These are phyloP conservation scores for Lepus oiostolus DNA, from an alignment of 2,797 vertebrate genomes.

Conservation along the genomic window DNA sequence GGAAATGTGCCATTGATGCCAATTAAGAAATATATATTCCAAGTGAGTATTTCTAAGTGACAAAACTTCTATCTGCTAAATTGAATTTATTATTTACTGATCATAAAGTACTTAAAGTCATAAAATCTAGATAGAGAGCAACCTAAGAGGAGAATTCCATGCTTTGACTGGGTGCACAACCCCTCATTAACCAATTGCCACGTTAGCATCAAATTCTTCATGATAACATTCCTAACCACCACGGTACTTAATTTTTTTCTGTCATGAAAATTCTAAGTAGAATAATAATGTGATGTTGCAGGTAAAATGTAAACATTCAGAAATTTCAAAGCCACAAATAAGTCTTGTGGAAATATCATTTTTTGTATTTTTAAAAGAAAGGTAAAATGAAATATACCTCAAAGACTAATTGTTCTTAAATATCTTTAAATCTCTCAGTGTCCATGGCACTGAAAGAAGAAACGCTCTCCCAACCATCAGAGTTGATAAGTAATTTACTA, in stretches of 20 bases:
- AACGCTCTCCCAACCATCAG: constrained; percentile 79
- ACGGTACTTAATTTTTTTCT: constrained; percentile 58
- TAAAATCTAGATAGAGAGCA: constrained; percentile 81
- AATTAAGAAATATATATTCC: constrained; percentile 92
- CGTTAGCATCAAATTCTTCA: constrained; percentile 56
- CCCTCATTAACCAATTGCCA: constrained; percentile 73
- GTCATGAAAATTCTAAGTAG: constrained; percentile 68
- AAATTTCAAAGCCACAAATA: constrained; percentile 73
- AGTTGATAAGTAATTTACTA: constrained; percentile 78
- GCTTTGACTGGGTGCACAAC: constrained; percentile 81
- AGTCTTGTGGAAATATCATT: constrained; percentile 18
- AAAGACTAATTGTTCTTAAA: constrained; percentile 80
- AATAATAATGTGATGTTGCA: constrained; percentile 58
- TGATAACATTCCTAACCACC: constrained; percentile 60
- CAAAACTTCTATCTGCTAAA: constrained; percentile 89
- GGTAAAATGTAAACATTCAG: constrained; percentile 71
- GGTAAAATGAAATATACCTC: constrained; percentile 72
- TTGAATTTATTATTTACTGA: constrained; percentile 91
- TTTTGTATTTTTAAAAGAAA: constrained; percentile 63
- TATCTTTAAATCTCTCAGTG: constrained; percentile 72
- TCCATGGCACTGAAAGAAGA: constrained; percentile 73
- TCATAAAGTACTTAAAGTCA: constrained; percentile 87
- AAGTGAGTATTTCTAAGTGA: constrained; percentile 89
- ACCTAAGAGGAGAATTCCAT: constrained; percentile 80
- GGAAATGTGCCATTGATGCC: constrained; percentile 91